Conservation (phyloP, 2,888 invertebrate genomes). For the Trichopria drosophilae region DNA sequence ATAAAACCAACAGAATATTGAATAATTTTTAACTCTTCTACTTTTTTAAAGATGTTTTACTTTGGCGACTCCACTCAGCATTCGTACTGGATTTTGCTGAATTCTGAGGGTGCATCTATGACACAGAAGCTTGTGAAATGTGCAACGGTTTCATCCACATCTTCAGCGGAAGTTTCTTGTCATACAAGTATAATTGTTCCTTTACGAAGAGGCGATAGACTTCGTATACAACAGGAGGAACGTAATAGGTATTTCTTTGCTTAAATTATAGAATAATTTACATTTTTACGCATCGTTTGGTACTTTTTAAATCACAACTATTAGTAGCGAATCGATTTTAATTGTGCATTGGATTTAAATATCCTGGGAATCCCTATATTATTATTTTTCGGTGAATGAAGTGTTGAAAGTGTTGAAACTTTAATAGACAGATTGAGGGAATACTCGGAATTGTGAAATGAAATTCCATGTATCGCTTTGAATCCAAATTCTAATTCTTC, state of each 20-base stretch:
- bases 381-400: not conserved
- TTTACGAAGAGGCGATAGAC: conserved; percentile 46
- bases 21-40: no score
- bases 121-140: conserved; percentile 47
- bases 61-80: conserved; percentile 46
- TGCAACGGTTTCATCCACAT: conserved; percentile 45
- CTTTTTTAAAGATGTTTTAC: conserved; percentile 46
- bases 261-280: conserved; percentile 2
- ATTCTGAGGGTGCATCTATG: conserved; percentile 45
- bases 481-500: no score
- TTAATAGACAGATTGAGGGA: no score
- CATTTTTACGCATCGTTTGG: conserved; percentile 6
- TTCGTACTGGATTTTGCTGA: conserved; percentile 51
- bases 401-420: no score
- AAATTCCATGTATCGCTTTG: no score
- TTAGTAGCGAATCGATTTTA: no score
- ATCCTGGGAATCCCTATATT: no score
- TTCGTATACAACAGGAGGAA: conserved; percentile 51
- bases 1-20: no score
- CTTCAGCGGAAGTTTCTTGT: conserved; percentile 50
- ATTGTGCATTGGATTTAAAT: no score
- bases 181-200: conserved; percentile 48
- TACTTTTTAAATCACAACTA: no score
- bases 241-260: conserved; percentile 42
- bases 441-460: no score